These are phyloP conservation scores for Daphoenositta chrysoptera DNA, from an alignment of 2,113 vertebrate species.

Conservation along the genomic window DNA sequence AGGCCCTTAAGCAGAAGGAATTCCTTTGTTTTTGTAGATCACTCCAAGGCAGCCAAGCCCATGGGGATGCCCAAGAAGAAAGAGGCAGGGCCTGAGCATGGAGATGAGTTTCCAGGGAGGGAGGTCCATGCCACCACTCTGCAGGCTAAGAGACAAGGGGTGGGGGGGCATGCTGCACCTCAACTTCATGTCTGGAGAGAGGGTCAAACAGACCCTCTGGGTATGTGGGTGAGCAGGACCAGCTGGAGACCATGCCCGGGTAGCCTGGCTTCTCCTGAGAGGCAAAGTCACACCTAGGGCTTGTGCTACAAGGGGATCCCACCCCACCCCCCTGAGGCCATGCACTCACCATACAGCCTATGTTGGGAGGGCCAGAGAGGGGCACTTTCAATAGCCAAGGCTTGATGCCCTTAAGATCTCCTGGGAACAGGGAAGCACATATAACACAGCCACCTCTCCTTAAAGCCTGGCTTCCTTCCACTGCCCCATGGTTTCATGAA, in stretches of 20 bases:
- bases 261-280: background rate
- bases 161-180: background rate
- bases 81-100: background rate
- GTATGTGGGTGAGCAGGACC: background rate
- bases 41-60: background rate
- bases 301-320: background rate
- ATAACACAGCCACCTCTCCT: background rate
- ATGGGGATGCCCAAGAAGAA: background rate
- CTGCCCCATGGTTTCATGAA: rapidly evolving
- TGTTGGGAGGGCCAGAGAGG: background rate
- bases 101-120: background rate
- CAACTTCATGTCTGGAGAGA: background rate
- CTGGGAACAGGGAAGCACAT: background rate
- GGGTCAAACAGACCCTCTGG: background rate
- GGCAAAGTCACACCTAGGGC: background rate
- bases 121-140: background rate
- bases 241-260: background rate
- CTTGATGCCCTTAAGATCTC: background rate
- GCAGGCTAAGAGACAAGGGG: background rate
- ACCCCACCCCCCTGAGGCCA: rapidly evolving
- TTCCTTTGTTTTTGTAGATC: conserved; percentile 62
- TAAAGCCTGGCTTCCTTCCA: background rate
- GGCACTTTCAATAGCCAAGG: background rate
- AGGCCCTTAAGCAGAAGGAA: conserved; percentile 27
- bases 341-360: background rate